A percentile compares a stretch with the other conserved stretches of the same genome.
Conservation (phyloP, 1,140 invertebrate species). For the Liolophura sinensis region DNA sequence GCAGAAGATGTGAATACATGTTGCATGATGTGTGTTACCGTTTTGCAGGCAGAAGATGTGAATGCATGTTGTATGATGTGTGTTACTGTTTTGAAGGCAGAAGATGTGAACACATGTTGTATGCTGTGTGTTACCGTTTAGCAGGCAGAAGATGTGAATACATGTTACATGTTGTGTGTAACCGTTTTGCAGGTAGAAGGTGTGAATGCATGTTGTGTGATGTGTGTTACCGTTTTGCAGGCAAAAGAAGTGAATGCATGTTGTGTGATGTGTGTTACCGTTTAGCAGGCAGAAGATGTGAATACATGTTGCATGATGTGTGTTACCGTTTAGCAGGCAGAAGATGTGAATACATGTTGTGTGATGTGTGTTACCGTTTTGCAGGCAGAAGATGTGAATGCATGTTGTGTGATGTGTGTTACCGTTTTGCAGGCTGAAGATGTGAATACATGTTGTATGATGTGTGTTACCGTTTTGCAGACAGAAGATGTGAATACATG, state of each 20-base stretch:
- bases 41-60: conserved; percentile 78
- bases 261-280: too few species aligned
- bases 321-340: conserved; percentile 64
- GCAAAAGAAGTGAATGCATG: too few species aligned
- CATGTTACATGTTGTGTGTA: too few species aligned
- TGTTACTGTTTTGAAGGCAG: conserved; percentile 64
- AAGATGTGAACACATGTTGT: too few species aligned
- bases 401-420: too few species aligned
- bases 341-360: too few species aligned
- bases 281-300: conserved; percentile 78
- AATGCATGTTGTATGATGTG: too few species aligned
- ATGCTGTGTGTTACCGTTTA: conserved; percentile 18
- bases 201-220: too few species aligned
- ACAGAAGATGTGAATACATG: conserved; percentile 91
- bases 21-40: too few species aligned
- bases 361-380: conserved; percentile 19
- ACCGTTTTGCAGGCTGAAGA: conserved; percentile 75
- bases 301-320: too few species aligned
- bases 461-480: conserved; percentile 38
- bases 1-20: conserved; percentile 92
- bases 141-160: conserved; percentile 84
- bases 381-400: conserved; percentile 84
- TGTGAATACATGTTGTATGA: too few species aligned
- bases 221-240: conserved; percentile 38
- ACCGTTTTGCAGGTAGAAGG: conserved; percentile 75